Evolutionary conservation across 2,113 vertebrate species (phyloP), one percentile per base, ranked within the genome.

Genomic region (Donacobius atricapilla): DNA sequence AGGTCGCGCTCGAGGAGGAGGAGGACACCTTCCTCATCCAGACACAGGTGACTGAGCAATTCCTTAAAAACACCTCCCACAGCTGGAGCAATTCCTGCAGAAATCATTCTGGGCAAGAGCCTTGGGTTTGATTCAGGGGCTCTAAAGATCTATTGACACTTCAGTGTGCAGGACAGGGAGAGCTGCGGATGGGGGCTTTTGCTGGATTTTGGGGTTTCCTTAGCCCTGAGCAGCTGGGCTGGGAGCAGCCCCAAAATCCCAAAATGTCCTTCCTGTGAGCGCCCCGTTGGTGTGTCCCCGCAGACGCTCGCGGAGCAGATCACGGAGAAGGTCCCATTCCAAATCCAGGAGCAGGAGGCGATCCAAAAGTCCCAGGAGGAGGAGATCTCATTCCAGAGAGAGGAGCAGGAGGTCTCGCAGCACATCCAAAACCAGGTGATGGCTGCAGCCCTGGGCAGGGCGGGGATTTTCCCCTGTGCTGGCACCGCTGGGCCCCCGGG

Each of bases 271-370:
- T 3, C 7, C 0, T 19, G 11, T 79, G 33, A 79, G 21, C 22
- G 7, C 25, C 6, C 0, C 6, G 10, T 11, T 2, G 1, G 0
- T 15, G 57, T 88, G n/a, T 48, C 68, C 6, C 57, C 57, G 76
- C 95, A 99, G 99, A 95, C 98, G 99, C 33, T 99, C 99, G 2
- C 98, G 99, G 93, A 99, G 99, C 97, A 97, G 99, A 61, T 99
- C 99, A 5, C 98, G 98, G 35, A 98, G 99, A 80, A 97, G 99
- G 78, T 99, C 99, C 78, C 99, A 99, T 91, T 99, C 98, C 82
- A 98, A 98, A 83, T 98, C 99, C 21, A 98, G 99, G 81, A 99
- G 98, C 92, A 98, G 99, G 81, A 98, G 99, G 96, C 98, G 98
- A 97, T 99, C 99, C 45, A 99, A 99, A 98, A 99, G 99, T 88